Evolutionary conservation across 2,113 vertebrate genomes (phyloP).

Genomic region (Ginglymostoma cirratum): DNA sequence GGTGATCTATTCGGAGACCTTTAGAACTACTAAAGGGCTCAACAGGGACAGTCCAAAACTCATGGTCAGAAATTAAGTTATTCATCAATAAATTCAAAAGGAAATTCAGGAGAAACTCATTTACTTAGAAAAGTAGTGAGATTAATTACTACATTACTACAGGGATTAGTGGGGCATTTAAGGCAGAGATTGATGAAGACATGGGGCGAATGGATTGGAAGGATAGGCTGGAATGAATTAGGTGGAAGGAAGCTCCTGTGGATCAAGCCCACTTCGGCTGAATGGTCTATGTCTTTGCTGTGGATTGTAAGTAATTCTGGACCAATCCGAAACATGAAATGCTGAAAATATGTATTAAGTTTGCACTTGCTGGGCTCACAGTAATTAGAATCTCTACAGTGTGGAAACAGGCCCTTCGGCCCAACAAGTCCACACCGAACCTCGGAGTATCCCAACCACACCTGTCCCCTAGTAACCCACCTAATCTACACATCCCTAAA

Average conservation of each 20-base stretch:
- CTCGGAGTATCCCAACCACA: too few species aligned
- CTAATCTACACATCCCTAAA: too few species aligned
- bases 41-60: too few species aligned
- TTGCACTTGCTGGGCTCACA: not conserved
- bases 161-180: not conserved
- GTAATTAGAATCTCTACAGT: too few species aligned
- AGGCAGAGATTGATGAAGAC: not conserved
- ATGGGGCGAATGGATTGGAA: not conserved
- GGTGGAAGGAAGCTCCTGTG: not conserved
- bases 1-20: too few species aligned
- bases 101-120: not conserved
- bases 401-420: too few species aligned
- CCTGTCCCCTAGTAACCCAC: too few species aligned
- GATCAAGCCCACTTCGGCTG: not conserved
- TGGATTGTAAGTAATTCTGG: not conserved
- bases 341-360: not conserved
- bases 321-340: not conserved
- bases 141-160: too few species aligned
- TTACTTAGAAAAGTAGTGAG: not conserved
- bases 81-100: not conserved
- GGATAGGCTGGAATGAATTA: not conserved
- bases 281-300: not conserved
- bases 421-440: too few species aligned
- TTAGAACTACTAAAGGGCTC: too few species aligned
- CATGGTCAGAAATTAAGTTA: not conserved